Percentiles rank a stretch among this genome's conserved stretches.
Evolutionary conservation across 2,113 vertebrate species (phyloP).

Genomic region (Cyanoderma ruficeps): DNA sequence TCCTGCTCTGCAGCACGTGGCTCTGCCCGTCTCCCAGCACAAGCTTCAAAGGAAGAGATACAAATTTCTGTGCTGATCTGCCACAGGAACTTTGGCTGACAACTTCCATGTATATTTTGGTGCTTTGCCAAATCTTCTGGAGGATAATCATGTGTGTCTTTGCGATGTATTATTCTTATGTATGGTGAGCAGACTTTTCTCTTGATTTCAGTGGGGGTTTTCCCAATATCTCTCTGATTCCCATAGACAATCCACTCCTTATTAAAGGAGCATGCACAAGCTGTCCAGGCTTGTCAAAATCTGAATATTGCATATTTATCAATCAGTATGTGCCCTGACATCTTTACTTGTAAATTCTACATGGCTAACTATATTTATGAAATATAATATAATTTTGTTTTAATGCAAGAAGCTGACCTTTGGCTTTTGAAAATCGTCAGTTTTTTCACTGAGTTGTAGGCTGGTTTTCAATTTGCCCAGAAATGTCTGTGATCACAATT

Average conservation of each 20-base stretch:
- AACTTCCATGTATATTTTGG: background rate
- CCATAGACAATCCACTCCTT: background rate
- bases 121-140: background rate
- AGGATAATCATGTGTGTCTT: background rate
- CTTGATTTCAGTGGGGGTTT: background rate
- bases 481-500: background rate
- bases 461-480: background rate
- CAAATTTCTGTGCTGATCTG: background rate
- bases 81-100: background rate
- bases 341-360: background rate
- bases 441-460: background rate
- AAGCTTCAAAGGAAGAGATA: background rate
- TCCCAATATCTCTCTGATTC: background rate
- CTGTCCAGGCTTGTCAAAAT: background rate
- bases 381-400: background rate
- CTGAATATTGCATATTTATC: background rate
- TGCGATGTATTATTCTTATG: rapidly evolving
- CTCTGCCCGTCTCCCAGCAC: background rate
- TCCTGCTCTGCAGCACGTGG: background rate
- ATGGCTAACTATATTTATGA: background rate
- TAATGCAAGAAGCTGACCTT: background rate
- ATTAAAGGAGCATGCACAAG: background rate
- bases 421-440: background rate
- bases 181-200: background rate
- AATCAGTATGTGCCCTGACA: background rate